These are phyloP conservation scores for Grus americana DNA, from an alignment of 2,113 vertebrate species.

Conservation along the genomic window DNA sequence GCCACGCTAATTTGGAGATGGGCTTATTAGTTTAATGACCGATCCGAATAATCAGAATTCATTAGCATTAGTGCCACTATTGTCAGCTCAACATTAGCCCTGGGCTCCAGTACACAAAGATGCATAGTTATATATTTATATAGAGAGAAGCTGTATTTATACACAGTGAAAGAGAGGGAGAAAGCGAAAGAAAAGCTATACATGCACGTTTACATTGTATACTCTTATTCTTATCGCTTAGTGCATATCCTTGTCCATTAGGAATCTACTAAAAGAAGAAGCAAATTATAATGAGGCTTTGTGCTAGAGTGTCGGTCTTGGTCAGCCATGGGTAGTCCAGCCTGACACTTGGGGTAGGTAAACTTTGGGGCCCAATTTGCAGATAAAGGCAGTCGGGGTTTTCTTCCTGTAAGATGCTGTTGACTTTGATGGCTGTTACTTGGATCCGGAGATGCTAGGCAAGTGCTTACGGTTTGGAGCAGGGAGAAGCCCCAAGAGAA, in stretches of 20 bases:
- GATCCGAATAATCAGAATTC: conserved; percentile 93
- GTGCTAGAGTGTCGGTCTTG: neutral
- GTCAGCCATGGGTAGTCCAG: neutral
- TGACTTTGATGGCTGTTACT: neutral
- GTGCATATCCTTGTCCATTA: neutral
- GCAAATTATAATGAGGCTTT: neutral
- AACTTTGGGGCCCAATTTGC: neutral
- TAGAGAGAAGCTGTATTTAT: conserved; percentile 29
- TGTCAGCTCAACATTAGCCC: conserved; percentile 82
- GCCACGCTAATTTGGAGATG: conserved; percentile 88
- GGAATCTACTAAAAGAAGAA: neutral
- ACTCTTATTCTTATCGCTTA: neutral
- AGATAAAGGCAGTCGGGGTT: neutral
- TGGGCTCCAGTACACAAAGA: conserved; percentile 74
- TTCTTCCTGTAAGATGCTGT: neutral
- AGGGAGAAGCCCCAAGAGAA: neutral
- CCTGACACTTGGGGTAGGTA: neutral
- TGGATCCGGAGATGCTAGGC: neutral
- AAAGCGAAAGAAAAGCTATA: neutral
- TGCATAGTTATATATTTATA: conserved; percentile 55
- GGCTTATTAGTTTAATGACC: conserved; percentile 99
- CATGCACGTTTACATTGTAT: conserved; percentile 2
- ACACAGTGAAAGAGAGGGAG: neutral
- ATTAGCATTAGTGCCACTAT: conserved; percentile 90
- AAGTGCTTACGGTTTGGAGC: neutral